These are phyloP conservation scores for Harpagus bidentatus DNA, from an alignment of 2,113 vertebrate species.

Conservation along the genomic window DNA sequence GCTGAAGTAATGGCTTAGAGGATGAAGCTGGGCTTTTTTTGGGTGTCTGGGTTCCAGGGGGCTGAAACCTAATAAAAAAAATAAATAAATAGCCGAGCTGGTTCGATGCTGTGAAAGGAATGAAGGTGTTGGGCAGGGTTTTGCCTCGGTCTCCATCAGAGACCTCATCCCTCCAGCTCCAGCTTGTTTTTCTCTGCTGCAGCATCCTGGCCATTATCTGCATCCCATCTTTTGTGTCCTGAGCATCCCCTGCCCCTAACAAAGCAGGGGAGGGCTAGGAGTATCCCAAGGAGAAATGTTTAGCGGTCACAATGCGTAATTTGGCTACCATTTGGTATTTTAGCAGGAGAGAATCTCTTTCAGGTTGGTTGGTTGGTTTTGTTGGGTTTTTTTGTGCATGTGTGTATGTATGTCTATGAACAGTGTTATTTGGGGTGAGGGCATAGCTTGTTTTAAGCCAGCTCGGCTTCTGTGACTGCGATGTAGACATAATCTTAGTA, in stretches of 20 bases:
- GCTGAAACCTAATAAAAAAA: not conserved
- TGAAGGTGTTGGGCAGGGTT: not conserved
- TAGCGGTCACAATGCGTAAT: accelerated
- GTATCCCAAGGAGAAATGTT: not conserved
- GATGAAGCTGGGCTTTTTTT: not conserved
- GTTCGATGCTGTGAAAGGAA: not conserved
- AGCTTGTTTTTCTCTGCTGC: not conserved
- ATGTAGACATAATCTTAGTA: not conserved
- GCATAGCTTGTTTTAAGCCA: not conserved
- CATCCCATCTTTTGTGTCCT: not conserved
- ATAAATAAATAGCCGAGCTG: not conserved
- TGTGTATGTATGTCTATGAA: not conserved
- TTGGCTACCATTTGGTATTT: not conserved
- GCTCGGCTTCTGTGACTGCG: not conserved
- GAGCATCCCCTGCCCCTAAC: not conserved
- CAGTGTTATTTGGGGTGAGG: not conserved
- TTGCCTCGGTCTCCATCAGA: not conserved
- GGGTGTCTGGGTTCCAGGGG: not conserved
- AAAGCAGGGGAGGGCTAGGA: not conserved
- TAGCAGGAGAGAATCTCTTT: not conserved
- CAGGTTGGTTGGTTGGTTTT: not conserved
- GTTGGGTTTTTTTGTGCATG: not conserved
- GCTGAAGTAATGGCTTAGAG: conserved; percentile 14
- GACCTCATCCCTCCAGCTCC: not conserved
- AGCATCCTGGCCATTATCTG: not conserved